Evolutionary conservation across 2,113 vertebrate species (phyloP).

Genomic region (Aix galericulata): DNA sequence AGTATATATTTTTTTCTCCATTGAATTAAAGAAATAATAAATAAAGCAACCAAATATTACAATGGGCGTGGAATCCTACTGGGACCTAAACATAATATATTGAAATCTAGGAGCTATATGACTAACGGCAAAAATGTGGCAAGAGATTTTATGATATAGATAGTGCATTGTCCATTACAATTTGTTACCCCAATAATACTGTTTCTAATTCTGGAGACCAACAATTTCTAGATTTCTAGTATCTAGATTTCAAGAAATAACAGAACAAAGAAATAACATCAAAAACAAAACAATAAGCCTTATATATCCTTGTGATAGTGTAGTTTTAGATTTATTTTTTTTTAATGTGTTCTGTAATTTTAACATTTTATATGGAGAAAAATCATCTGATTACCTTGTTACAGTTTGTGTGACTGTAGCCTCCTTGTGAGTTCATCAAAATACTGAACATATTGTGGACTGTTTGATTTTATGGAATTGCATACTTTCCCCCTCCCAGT

Average conservation of each 20-base stretch:
- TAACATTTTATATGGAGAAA: not conserved
- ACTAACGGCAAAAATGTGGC: not conserved
- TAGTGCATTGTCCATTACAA: not conserved
- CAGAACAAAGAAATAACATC: not conserved
- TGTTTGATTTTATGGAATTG: not conserved
- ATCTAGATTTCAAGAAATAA: not conserved
- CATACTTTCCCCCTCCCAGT: not conserved
- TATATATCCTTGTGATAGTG: not conserved
- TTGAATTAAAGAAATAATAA: not conserved
- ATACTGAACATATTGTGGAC: not conserved
- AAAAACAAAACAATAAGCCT: not conserved
- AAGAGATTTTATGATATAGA: not conserved
- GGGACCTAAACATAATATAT: not conserved
- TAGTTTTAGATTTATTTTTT: not conserved
- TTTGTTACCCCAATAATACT: not conserved
- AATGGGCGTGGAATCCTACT: not conserved
- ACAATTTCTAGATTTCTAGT: not conserved
- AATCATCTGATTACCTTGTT: not conserved
- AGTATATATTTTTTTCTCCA: not conserved
- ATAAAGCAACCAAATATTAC: not conserved
- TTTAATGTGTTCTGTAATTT: not conserved
- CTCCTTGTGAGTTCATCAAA: not conserved
- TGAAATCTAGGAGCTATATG: not conserved
- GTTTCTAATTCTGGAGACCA: not conserved
- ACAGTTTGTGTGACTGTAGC: not conserved